phyloP scores from a whole-genome alignment of 2,797 vertebrate genomes.

The Silurus lanzhouensis region DNA sequence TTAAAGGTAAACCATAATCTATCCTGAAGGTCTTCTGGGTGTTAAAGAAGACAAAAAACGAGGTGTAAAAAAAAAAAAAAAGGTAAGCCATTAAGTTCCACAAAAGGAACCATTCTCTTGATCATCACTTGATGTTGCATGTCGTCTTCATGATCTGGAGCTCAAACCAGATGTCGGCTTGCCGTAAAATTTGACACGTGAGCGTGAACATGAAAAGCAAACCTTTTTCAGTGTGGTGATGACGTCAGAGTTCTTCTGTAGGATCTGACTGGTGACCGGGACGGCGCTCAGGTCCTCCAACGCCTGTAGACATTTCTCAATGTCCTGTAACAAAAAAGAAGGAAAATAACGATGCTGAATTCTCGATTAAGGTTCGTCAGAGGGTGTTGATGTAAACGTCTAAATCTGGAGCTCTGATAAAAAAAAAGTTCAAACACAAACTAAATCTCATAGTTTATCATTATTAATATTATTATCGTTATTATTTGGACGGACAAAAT shows the following conservation, averaged over 20 bases:
- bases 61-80: too few species aligned
- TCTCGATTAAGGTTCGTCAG: too few species aligned
- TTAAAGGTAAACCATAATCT: background rate
- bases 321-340: slow-evolving; percentile 76
- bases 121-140: too few species aligned
- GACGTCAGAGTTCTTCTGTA: slow-evolving; percentile 95
- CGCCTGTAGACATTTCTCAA: slow-evolving; percentile 89
- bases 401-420: background rate
- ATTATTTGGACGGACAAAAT: too few species aligned
- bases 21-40: too few species aligned
- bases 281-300: slow-evolving; percentile 87
- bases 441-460: background rate
- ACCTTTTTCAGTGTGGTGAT: slow-evolving; percentile 98
- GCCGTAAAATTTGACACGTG: background rate
- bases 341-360: background rate
- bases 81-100: too few species aligned
- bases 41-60: too few species aligned
- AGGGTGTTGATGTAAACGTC: background rate
- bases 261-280: slow-evolving; percentile 93
- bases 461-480: too few species aligned
- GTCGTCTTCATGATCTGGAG: too few species aligned
- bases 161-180: background rate
- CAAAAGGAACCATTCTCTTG: too few species aligned
- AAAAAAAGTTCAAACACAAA: background rate
- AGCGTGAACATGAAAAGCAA: background rate